Evolutionary conservation across 2,888 invertebrate species (phyloP), one percentile per base, ranked within the genome.

Genomic region (Cremastobaeus sp.): DNA sequence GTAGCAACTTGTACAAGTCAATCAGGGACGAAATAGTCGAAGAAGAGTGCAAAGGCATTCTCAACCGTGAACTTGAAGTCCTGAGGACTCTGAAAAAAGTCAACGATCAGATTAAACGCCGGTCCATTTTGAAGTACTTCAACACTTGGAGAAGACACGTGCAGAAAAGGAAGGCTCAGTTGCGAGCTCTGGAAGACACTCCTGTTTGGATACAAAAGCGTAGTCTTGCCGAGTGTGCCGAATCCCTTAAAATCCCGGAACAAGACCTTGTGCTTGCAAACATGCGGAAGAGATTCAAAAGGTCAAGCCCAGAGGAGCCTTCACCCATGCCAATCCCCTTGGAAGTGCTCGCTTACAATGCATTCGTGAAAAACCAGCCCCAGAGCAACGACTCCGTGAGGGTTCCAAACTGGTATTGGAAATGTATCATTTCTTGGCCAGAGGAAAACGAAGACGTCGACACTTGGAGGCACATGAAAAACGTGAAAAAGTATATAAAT

Each of bases 361-460:
- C 89, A 86, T 48, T 90, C 85, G 89, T 89, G 87, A 85, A 89
- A 87, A 88, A 90, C 88, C 45, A 87, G 79, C 79, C 89, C 88
- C 82, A 88, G 84, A 62, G 78, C 8, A n/a, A n/a, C n/a, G 79
- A 76, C 83, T 89, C 81, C 83, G 88, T 79, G 87, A 88, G 84
- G 87, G 87, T 80, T 85, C 88, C 83, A 84, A 89, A 84, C 12
- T 76, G 88, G n/a, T 90, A 87, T 77, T 93, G 93, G 93, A 93
- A 93, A 87, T 83, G 92, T 25, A 89, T 90, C 3, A 83, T 93
- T 48, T 90, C 91, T 4, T 88, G 91, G 59, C 91, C 92, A 0
- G 88, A 90, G 74, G 78, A 88, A 45, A 83, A 83, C 15, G 89
- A 90, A 81, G 89, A 89, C 84, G 76, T 89, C 11, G 81, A 88